A percentile compares a stretch with the other conserved stretches of the same genome.
Evolutionary conservation across 2,797 vertebrate genomes (phyloP).

Genomic region (Artibeus jamaicensis): DNA sequence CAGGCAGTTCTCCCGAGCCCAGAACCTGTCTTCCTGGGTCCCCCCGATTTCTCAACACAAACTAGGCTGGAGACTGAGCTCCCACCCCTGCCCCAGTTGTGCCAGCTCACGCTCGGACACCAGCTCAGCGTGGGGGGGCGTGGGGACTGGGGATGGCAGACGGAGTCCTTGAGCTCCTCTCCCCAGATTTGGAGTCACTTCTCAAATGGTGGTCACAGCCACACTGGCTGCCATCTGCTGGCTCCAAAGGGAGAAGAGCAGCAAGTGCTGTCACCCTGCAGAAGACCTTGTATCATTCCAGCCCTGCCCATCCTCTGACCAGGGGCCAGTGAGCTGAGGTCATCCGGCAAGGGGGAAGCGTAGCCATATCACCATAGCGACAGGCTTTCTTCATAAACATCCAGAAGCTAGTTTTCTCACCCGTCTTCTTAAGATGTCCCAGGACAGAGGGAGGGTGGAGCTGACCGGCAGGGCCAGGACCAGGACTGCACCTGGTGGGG

Average conservation of each 20-base stretch:
- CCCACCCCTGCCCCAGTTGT: accelerated
- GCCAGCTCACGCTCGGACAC: neutral
- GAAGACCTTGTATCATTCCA: neutral
- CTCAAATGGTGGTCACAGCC: neutral
- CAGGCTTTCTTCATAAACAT: conserved; percentile 45
- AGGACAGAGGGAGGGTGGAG: neutral
- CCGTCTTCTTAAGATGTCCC: neutral
- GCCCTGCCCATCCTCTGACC: neutral
- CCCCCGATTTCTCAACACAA: neutral
- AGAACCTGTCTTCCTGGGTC: neutral
- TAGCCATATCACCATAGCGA: neutral
- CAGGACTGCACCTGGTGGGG: neutral
- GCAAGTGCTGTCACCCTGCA: neutral
- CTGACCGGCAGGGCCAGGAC: neutral
- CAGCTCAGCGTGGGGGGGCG: neutral
- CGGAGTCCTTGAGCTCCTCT: neutral
- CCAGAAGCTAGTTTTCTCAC: neutral
- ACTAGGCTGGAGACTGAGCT: neutral
- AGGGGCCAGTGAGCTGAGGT: neutral
- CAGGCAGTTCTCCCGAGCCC: neutral
- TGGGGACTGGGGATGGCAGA: neutral
- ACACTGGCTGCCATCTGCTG: neutral
- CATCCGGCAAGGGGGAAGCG: neutral
- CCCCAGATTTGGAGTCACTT: neutral
- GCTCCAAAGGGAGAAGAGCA: neutral